Evolutionary conservation across 2,888 invertebrate genomes (phyloP), one percentile per base, ranked within the genome.

Genomic region (Plebejus argus): DNA sequence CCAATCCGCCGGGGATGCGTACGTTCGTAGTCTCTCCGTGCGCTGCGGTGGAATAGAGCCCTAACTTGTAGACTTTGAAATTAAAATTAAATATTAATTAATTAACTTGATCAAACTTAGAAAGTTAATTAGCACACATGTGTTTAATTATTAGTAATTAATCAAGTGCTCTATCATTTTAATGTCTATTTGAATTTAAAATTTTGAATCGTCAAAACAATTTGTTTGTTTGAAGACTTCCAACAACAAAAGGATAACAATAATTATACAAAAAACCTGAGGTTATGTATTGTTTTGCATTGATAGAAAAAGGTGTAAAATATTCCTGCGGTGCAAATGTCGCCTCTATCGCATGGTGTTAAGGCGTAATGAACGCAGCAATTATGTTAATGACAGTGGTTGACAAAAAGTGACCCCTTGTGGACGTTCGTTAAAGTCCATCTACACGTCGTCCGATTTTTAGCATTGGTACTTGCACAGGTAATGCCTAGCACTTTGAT

Each of bases 381-480:
- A 82, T 82, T 82, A 82, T 81, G 79, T 81, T 82, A 83, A 84
- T 82, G 80, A 82, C 79, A 83, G 84, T 81, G 84, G 80, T 81
- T 80, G 82, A 89, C 89, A 91, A 91, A 91, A 91, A 91, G 83
- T 80, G 88, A 90, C 89, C 89, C 85, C 82, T 81, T 80, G 81
- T 84, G 86, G 83, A 85, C 86, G 89, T 90, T 89, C 87, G 91
- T 91, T 90, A 90, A 18, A 15, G 18, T 15, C 23, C 28, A 66
- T 28, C 15, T 66, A 28, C 66, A 66, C 66, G 28, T 5, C 20
- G 28, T 66, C 28, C 28, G 15, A 28, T 66, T 1, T 66, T 33
- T 18, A 66, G 66, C 12, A 61, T 23, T 12, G 8, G 3, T 18
- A 8, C 45, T 15, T 33, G 15, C 8, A 6, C 15, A 66, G 10